These are phyloP conservation scores for mouse (Mus musculus) DNA, from an alignment of 2,113 vertebrate species.

Conservation along the genomic window GRCm39 chr17:49963501-49964000, in stretches of 20 bases:
- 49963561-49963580: not conserved
- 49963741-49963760: accelerated
- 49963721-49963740: not conserved
- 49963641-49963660: not conserved
- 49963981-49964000: not conserved
- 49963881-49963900: not conserved
- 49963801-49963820: not conserved
- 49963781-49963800: not conserved
- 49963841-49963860: not conserved
- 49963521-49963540: not conserved
- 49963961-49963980: not conserved
- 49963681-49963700: not conserved
- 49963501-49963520: not conserved
- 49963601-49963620: not conserved
- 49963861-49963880: not conserved
- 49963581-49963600: not conserved
- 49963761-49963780: not conserved
- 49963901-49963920: not conserved
- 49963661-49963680: not conserved
- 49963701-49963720: not conserved
- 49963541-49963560: not conserved
- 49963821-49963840: not conserved
- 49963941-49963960: not conserved
- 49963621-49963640: not conserved
- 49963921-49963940: not conserved